Conservation (phyloP, 1,140 invertebrate species). For the Laupala kohalensis region DNA sequence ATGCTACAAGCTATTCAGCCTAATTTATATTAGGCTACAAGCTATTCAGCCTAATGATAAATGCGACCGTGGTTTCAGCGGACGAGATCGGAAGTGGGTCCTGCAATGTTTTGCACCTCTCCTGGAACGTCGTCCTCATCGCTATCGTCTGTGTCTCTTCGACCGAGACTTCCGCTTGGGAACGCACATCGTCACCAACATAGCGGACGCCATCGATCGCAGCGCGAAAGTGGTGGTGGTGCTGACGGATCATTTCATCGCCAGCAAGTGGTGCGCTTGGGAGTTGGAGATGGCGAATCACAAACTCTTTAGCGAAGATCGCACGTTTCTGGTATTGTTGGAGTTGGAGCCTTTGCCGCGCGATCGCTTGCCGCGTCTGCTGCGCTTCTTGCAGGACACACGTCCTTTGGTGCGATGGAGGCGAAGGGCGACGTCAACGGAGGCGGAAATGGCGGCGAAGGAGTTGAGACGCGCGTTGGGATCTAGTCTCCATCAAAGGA, state of each 20-base stretch:
- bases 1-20: too few species aligned
- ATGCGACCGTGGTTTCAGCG: too few species aligned
- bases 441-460: background rate
- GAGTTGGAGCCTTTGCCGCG: constrained; percentile 10
- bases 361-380: constrained; percentile 2
- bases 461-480: background rate
- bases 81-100: background rate
- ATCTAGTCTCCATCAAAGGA: background rate
- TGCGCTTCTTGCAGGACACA: background rate
- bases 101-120: background rate
- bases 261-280: constrained; percentile 11
- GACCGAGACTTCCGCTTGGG: background rate
- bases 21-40: too few species aligned
- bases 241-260: background rate
- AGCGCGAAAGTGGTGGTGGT: background rate
- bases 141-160: background rate
- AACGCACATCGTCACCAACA: background rate
- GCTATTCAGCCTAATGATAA: too few species aligned
- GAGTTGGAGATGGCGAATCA: constrained; percentile 15
- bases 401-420: background rate
- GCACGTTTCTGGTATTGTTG: constrained; percentile 10
- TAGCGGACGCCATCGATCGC: background rate
- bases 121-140: background rate
- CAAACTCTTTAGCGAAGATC: constrained; percentile 4
- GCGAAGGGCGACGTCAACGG: background rate